A percentile compares a stretch with the other conserved stretches of the same genome.
Conservation (phyloP, 2,113 vertebrate species). For the Pithys albifrons region DNA sequence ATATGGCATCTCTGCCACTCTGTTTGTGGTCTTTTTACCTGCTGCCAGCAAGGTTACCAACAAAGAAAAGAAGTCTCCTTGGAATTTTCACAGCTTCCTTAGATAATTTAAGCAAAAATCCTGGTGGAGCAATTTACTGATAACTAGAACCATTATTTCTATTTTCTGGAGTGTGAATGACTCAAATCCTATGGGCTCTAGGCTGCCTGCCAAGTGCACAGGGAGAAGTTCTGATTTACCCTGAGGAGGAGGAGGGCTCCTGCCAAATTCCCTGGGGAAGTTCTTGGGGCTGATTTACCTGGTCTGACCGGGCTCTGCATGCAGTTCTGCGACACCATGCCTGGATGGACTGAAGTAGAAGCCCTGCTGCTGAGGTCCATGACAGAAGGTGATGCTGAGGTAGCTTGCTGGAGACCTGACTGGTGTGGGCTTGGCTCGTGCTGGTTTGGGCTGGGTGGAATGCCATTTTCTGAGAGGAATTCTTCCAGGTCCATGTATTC, state of each 20-base stretch:
- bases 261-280: background rate
- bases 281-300: conserved; percentile 77
- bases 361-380: conserved; percentile 92
- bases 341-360: conserved; percentile 84
- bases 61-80: background rate
- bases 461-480: conserved; percentile 97
- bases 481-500: conserved; percentile 99
- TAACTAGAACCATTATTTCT: background rate
- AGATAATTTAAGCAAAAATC: background rate
- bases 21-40: background rate
- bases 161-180: background rate
- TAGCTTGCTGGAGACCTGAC: conserved; percentile 76
- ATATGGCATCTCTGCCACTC: background rate
- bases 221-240: background rate
- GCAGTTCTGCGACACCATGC: conserved; percentile 85
- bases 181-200: background rate
- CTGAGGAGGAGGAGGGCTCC: background rate
- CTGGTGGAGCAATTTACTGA: background rate
- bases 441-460: conserved; percentile 89
- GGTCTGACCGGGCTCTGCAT: conserved; percentile 86
- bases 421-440: conserved; percentile 82
- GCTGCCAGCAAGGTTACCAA: background rate
- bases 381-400: conserved; percentile 83
- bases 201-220: background rate
- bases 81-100: background rate